These are phyloP conservation scores for Falco naumanni DNA, from an alignment of 2,797 vertebrate genomes.

Conservation along the genomic window DNA sequence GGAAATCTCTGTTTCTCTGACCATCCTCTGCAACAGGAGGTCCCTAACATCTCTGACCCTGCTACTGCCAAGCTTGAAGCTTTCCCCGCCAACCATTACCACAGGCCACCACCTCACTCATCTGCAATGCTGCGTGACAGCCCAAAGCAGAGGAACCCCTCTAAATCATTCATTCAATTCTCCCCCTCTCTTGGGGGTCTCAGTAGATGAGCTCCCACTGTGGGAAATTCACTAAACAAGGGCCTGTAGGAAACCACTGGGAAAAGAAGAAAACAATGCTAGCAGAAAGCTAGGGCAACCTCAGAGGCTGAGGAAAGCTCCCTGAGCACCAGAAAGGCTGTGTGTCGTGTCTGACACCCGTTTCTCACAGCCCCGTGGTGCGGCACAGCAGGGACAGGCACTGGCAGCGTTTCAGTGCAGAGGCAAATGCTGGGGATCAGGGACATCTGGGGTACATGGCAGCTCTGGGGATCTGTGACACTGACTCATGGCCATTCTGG, in stretches of 20 bases:
- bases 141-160: background rate
- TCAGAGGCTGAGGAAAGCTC: background rate
- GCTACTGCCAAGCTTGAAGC: background rate
- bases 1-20: background rate
- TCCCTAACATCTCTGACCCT: background rate
- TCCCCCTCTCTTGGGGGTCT: background rate
- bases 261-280: too few relatives aligned
- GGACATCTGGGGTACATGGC: background rate
- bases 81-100: background rate
- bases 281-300: background rate
- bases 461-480: background rate
- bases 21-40: background rate
- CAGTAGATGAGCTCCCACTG: background rate
- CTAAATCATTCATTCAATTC: background rate
- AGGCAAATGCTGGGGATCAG: too few relatives aligned
- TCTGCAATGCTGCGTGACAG: background rate
- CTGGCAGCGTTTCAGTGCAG: background rate
- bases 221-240: background rate
- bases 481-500: fast-evolving
- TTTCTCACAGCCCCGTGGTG: fast-evolving
- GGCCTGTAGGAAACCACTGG: background rate
- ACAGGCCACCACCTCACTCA: too few relatives aligned
- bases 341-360: fast-evolving
- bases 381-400: background rate
- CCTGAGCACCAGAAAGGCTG: background rate